These are phyloP conservation scores for Melopsittacus undulatus DNA, from an alignment of 2,797 vertebrate species.

Conservation along the genomic window DNA sequence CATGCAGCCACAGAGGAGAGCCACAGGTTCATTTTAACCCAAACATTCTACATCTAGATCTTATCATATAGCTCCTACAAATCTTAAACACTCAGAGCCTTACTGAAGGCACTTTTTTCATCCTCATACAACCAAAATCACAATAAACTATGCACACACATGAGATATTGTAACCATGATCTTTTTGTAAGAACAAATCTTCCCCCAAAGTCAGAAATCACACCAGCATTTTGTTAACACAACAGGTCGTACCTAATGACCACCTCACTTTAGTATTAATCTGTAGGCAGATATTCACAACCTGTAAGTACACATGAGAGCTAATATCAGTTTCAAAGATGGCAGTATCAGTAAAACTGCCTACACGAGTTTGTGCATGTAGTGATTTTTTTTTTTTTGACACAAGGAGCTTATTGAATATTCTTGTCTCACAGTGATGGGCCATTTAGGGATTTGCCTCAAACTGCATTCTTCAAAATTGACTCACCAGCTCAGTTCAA, in stretches of 20 bases:
- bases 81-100: not conserved
- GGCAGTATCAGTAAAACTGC: not conserved
- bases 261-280: not conserved
- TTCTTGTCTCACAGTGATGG: not conserved
- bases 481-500: not conserved
- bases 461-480: not conserved
- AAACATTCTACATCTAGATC: not conserved
- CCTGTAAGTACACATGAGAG: not conserved
- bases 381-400: not conserved
- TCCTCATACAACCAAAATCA: not conserved
- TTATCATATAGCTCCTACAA: not conserved
- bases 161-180: fast-evolving
- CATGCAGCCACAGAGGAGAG: not conserved
- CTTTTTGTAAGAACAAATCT: not conserved
- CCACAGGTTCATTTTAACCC: not conserved
- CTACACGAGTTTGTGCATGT: not conserved
- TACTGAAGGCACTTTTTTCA: not conserved
- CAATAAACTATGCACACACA: not conserved
- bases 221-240: not conserved
- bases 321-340: not conserved
- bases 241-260: not conserved
- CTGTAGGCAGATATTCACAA: not conserved
- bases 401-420: not conserved
- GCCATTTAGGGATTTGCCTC: not conserved
- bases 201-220: not conserved